Base-by-base conservation (phyloP, 2,888 invertebrate species). In the Oscheius myriophilus region DNA sequence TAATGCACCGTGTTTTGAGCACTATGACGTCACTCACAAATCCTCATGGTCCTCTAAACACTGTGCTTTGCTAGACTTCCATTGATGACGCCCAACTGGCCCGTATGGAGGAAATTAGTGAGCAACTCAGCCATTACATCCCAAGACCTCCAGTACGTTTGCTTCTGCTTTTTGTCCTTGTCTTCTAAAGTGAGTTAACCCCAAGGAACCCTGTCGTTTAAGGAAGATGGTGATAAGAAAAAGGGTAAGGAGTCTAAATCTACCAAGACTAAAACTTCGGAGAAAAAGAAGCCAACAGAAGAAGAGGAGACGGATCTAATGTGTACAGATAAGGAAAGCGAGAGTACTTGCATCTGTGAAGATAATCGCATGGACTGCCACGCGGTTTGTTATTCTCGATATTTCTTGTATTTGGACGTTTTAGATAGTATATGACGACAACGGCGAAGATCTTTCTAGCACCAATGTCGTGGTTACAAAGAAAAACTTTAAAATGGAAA, bases 311-410 rank as follows among this genome's bases (percentile, higher is more conserved):
- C 11, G 49, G 49, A 49, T 49, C n/a, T 49, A 21, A 9, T 9
- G 3, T 49, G n/a, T 49, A 4, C n/a, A 67, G 41, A 7, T 33
- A 33, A 33, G 9, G 4, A 6, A 6, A 58, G 70, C 4, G 21
- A 61, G n/a, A 69, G 70, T 16, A 63, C 70, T 16, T 76, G 76
- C 49, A 66, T 70, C 9, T 73, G 76, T 18, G 68, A 69, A 3
- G n/a, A 46, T 42, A 39, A 68, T n/a, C 70, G 71, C 49, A 54
- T 75, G n/a, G 57, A 73, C 25, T 75, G 75, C 43, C 58, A 57
- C 18, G 18, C 23, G 26, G 72, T 72, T 61, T 33, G 25, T 1
- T 54, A 12, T 25, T 41, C 23, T 58, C 16, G 1, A 4, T 7
- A 58, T 2, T 18, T 14, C 18, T 21, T 42, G 18, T 14, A 23